A percentile compares a stretch with the other conserved stretches of the same genome.
Evolutionary conservation across 92 coral and sea anemone genomes (phyloP).

Genomic region (Nematostella vectensis): DNA sequence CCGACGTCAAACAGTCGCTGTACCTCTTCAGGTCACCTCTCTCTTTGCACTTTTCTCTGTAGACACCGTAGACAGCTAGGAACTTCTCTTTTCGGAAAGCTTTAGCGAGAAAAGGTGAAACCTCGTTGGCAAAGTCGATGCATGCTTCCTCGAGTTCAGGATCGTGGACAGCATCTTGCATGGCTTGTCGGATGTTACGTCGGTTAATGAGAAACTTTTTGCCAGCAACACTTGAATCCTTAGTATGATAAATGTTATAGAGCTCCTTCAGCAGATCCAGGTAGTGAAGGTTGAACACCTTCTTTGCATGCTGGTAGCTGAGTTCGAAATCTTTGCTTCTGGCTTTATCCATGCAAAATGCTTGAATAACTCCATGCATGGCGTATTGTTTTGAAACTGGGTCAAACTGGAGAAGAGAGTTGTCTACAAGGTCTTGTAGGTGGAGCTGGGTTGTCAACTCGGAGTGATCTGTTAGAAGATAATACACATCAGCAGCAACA

Average conservation of each 20-base stretch:
- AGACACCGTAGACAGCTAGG: slow-evolving; percentile 50
- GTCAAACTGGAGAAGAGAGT: slow-evolving; percentile 83
- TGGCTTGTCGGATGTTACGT: slow-evolving; percentile 75
- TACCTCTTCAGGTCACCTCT: slow-evolving; percentile 56
- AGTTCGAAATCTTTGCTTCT: slow-evolving; percentile 26
- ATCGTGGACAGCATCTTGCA: slow-evolving; percentile 55
- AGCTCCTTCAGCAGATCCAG: slow-evolving; percentile 57
- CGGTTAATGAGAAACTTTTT: slow-evolving; percentile 63
- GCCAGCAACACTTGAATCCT: slow-evolving; percentile 33
- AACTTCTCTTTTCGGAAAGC: slow-evolving; percentile 73
- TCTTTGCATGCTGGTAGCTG: slow-evolving; percentile 46
- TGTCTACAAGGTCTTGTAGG: slow-evolving; percentile 70
- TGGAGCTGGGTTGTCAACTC: slow-evolving; percentile 59
- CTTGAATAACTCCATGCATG: slow-evolving; percentile 82
- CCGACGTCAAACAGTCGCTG: slow-evolving; percentile 73
- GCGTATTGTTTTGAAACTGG: slow-evolving; percentile 49
- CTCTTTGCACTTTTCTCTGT: slow-evolving; percentile 53
- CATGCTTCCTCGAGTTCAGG: slow-evolving; percentile 52
- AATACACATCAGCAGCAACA: slow-evolving; percentile 58
- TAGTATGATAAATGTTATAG: slow-evolving; percentile 44
- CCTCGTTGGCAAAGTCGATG: slow-evolving; percentile 59
- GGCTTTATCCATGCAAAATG: slow-evolving; percentile 66
- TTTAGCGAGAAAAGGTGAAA: slow-evolving; percentile 70
- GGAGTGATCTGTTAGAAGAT: slow-evolving; percentile 58
- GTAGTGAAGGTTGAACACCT: slow-evolving; percentile 71